Evolutionary conservation across 1,140 invertebrate species (phyloP), one percentile per base, ranked within the genome.

Genomic region (Parasteatoda tepidariorum): DNA sequence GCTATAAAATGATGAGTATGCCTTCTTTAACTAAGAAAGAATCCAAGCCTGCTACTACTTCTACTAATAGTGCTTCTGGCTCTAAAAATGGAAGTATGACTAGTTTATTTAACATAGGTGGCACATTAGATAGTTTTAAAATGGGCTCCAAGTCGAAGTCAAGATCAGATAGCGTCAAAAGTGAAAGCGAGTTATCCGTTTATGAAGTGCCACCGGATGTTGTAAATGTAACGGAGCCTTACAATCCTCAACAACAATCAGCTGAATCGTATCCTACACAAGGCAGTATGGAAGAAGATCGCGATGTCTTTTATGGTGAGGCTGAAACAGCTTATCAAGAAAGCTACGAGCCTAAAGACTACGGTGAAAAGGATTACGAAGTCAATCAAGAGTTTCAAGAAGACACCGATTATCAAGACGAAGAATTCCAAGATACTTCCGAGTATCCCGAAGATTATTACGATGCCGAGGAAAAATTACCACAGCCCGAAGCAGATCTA

Each of bases 1-100:
- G 84, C 2, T 85, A 85, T 38, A 79, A 68, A 34, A 73, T 85
- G 84, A 85, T 85, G 41, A 85, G 84, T 48, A 85, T 85, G 84
- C 84, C 84, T 7, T 41, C 71, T 4, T 22, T 85, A 18, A 48
- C 74, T 1, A 83, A 68, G n/a, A 85, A 74, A 28, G 78, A 82
- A 1, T 33, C 55, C 5, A 62, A 54, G 22, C 7, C 57, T 15
- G 30, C 48, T 5, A n/a, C 48, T 22, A n/a, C 81, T 2, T n/a
- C 79, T 11, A 28, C 30, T 11, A 22, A 28, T 3, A n/a, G 22
- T 1, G 30, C 31, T 2, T 4, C 59, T 34, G 24, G 33, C 5
- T 73, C 66, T 15, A 74, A 78, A 28, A 73, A 61, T n/a, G 83
- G 74, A 33, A 83, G 74, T 24, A 59, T 76, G 59, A 31, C 62